Base-by-base conservation (phyloP, 2,113 vertebrate genomes). In the Neopipo cinnamomea region DNA sequence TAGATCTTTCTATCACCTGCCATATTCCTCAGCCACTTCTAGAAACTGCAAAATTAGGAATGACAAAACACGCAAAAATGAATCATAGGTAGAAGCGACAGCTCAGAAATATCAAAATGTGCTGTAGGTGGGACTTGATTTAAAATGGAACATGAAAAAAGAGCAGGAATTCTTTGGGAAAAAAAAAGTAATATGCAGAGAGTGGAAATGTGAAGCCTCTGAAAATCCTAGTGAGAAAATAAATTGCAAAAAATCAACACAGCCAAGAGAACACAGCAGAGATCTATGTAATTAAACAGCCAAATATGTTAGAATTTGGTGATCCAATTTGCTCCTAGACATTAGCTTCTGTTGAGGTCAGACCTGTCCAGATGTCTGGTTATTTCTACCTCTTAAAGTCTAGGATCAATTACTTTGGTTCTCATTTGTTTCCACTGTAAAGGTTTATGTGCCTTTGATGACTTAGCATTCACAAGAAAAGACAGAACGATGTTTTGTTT, bases 51-150 rank as follows among this genome's bases (percentile, higher is more conserved):
- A 96, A 96, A 97, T 97, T 96, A 96, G 96, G 93, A 97, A 95
- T 97, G 95, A 98, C 97, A 98, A 97, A 98, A 96, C 94, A 97
- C 7, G 91, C 85, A 97, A 87, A 97, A 97, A 92, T 97, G 97
- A 98, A 93, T 98, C 97, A 95, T 89, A 96, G 96, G 89, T 96
- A 95, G 95, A 95, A 97, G 71, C 93, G 97, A 97, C 94, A 94
- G 95, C 68, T 97, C 82, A 94, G 93, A 97, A 97, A 95, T 96
- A 93, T 90, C 77, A 97, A 94, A 97, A 96, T 95, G 78, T 88
- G 71, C 78, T 93, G 95, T 95, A 97, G 96, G 97, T 97, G 97
- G 96, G 89, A 96, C 85, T 80, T 68, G 66, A 70, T 95, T 97
- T 97, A 92, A 96, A 97, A 96, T 68, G 89, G 92, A 92, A 77